Base-by-base conservation (phyloP, 2,888 invertebrate species). In the Andrena hattorfiana region DNA sequence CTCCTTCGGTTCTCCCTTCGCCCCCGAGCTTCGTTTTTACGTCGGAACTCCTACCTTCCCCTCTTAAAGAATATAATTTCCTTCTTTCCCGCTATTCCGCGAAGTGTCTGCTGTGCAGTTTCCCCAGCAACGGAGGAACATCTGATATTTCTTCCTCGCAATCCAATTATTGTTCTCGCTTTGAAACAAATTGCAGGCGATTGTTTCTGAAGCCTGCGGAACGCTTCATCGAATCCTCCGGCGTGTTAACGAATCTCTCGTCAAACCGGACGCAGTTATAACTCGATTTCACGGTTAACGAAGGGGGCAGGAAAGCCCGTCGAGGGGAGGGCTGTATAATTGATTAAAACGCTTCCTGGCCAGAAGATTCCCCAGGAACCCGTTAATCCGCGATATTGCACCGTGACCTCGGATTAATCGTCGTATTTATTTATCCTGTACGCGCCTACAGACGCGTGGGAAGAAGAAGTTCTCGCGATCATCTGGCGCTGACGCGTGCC, bases 331-430 rank as follows among this genome's bases (percentile, higher is more conserved):
- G 63, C 42, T 10, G 13, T 35, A 4, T 56, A 49, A 63, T 68
- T 48, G 54, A 62, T 68, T 26, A 54, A 68, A 75, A 35, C 54
- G 32, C n/a, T 56, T 49, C 48, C 48, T 32, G 13, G n/a, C 4
- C 7, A 3, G 73, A 16, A 20, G 26, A 56, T 48, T 72, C 13
- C 16, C 23, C 30, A 6, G 10, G 42, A 54, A 72, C 72, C 20
- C 20, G 42, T 77, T 54, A 66, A 76, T 32, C n/a, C 56, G 30
- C 10, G 28, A 66, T 23, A 51, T 74, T 48, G 49, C 48, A 63
- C 42, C 10, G 10, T 20, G 63, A 56, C 54, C n/a, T 20, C 30
- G 49, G 13, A 4, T 64, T 62, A 30, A n/a, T 28, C 42, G n/a
- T 20, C 16, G 63, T 32, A 63, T 72, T 63, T 51, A 72, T n/a